Conservation (phyloP, 2,888 invertebrate genomes). For the Mycalesis mineus region DNA sequence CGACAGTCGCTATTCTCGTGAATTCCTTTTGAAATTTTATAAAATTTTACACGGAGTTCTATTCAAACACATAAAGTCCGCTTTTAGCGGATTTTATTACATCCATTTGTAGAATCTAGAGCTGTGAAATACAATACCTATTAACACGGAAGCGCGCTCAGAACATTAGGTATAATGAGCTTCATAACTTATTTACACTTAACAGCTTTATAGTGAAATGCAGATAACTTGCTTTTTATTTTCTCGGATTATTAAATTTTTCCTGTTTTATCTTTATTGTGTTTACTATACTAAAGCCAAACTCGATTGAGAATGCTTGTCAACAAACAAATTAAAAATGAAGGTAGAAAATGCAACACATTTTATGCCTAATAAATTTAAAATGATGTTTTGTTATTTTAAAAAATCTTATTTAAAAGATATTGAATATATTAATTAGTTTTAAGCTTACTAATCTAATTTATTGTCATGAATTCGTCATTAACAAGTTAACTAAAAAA, state of each 20-base stretch:
- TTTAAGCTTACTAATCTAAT: too few species aligned
- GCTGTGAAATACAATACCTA: slow-evolving; percentile 13
- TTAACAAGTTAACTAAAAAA: too few species aligned
- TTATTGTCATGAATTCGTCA: too few species aligned
- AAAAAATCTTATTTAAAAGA: too few species aligned
- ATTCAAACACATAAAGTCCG: slow-evolving; percentile 4
- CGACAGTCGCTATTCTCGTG: not conserved
- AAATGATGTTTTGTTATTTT: too few species aligned
- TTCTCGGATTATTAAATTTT: not conserved
- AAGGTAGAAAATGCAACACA: too few species aligned
- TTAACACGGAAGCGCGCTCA: slow-evolving; percentile 9
- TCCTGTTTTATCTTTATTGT: not conserved
- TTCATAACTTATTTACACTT: slow-evolving; percentile 10
- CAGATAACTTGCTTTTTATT: not conserved
- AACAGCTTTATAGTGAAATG: slow-evolving; percentile 3
- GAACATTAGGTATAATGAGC: slow-evolving; percentile 12
- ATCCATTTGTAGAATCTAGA: slow-evolving; percentile 13
- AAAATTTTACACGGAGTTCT: slow-evolving; percentile 2
- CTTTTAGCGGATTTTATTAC: slow-evolving; percentile 12
- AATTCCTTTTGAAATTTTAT: not conserved
- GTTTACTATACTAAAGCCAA: too few species aligned
- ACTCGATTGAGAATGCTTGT: too few species aligned
- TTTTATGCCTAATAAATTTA: too few species aligned
- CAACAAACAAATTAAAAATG: too few species aligned
- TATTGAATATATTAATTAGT: too few species aligned